phyloP scores from a whole-genome alignment of 2,797 vertebrate species.

The Squalus acanthias region DNA sequence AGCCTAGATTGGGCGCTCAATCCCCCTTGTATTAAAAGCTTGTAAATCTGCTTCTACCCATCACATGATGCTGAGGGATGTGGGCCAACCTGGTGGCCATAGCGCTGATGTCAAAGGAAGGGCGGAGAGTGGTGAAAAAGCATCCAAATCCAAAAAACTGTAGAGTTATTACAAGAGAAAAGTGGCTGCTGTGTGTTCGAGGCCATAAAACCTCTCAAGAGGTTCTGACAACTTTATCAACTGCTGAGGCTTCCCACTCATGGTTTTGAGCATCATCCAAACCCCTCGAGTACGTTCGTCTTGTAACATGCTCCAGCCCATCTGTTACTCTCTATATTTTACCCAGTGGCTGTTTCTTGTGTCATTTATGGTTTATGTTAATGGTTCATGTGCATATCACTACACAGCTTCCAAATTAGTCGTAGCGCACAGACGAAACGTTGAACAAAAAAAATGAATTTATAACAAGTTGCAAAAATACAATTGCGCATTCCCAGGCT shows the following conservation, averaged over 20 bases:
- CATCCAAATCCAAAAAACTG: neutral
- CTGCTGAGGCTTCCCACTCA: neutral
- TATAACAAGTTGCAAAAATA: neutral
- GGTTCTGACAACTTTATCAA: conserved; percentile 23
- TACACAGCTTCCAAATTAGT: neutral
- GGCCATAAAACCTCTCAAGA: conserved; percentile 19
- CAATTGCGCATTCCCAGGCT: neutral
- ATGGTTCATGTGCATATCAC: neutral
- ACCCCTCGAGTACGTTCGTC: neutral
- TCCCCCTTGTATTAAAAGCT: too few species aligned
- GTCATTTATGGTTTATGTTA: conserved; percentile 11
- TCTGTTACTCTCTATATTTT: conserved; percentile 14
- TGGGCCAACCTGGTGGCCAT: neutral
- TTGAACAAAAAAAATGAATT: neutral
- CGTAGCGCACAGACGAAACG: neutral
- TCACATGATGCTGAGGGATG: neutral
- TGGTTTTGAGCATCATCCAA: neutral
- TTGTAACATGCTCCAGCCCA: neutral
- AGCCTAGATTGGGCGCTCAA: too few species aligned
- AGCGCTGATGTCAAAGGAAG: neutral
- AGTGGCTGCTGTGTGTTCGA: neutral
- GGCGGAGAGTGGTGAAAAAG: neutral
- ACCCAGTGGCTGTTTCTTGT: neutral
- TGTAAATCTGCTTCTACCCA: too few species aligned
- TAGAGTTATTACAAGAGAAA: neutral